phyloP scores from a whole-genome alignment of 92 coral and sea anemone species.

The Heteractis magnifica region DNA sequence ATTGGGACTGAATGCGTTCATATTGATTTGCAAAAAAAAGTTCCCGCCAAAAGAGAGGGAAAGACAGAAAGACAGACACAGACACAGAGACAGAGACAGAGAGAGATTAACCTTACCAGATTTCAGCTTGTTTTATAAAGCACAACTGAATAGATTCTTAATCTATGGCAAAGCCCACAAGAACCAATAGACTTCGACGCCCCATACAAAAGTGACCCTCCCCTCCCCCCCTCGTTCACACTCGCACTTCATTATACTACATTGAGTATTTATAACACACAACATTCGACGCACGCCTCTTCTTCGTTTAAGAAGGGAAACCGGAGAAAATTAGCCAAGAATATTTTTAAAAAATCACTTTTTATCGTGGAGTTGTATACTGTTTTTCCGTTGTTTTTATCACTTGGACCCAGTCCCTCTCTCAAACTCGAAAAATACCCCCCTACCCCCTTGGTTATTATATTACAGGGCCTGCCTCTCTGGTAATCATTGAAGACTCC shows the following conservation, averaged over 20 bases:
- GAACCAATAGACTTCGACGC: too few relatives aligned
- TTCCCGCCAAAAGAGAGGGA: neutral
- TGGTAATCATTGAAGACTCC: neutral
- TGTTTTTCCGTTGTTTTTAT: neutral
- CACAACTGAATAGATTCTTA: neutral
- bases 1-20: neutral
- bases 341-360: neutral
- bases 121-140: neutral
- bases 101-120: neutral
- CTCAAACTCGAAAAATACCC: neutral
- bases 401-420: constrained; percentile 2
- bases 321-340: neutral
- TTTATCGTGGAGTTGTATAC: neutral
- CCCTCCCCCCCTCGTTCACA: too few relatives aligned
- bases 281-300: too few relatives aligned
- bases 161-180: neutral
- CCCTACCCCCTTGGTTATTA: neutral
- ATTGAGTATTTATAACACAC: too few relatives aligned
- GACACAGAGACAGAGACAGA: neutral
- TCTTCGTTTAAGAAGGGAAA: too few relatives aligned
- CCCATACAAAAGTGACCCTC: too few relatives aligned
- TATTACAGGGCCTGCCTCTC: neutral
- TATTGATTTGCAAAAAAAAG: neutral
- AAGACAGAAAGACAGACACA: neutral
- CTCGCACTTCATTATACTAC: too few relatives aligned